Evolutionary conservation across 2,888 invertebrate species (phyloP), one percentile per base, ranked within the genome.

Genomic region (Peribatodes rhomboidaria): DNA sequence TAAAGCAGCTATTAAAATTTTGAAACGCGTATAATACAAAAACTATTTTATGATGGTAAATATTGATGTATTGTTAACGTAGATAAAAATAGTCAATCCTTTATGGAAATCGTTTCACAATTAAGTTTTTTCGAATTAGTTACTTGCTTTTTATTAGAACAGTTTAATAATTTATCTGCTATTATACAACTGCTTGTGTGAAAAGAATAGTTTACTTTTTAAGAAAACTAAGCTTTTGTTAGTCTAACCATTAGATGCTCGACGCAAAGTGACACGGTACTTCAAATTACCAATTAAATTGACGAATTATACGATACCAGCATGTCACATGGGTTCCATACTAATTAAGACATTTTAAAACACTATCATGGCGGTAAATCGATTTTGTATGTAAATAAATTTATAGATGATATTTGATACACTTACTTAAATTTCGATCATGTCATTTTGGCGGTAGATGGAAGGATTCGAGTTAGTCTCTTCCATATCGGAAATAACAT

Each of bases 261-360:
- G n/a, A n/a, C n/a, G n/a, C n/a, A n/a, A n/a, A n/a, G n/a, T n/a
- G n/a, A n/a, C n/a, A n/a, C n/a, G n/a, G n/a, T n/a, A n/a, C 11
- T 33, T 18, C 50, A 18, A 33, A 61, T 58, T 46, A 47, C 42
- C 46, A 58, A 46, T 35, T 39, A 57, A 58, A 65, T 61, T 59
- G 50, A 20, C 42, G 37, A 61, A 61, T 64, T 50, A 58, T 61
- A 61, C 64, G 61, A 52, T 56, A 59, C 68, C 68, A 62, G 61
- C 68, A 62, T 61, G 52, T 56, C 61, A 37, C 52, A 33, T 16
- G 16, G 27, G 47, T 14, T 55, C 47, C 61, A 61, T 49, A 61
- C 61, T 55, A 61, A 61, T 61, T 39, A 20, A 47, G 47, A 54
- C 39, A 33, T 49, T 46, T 55, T 18, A n/a, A 16, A 52, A 53